A percentile compares a stretch with the other conserved stretches of the same genome.
Evolutionary conservation across 2,888 invertebrate genomes (phyloP).

Genomic region (Sphaerophoria rueppellii): DNA sequence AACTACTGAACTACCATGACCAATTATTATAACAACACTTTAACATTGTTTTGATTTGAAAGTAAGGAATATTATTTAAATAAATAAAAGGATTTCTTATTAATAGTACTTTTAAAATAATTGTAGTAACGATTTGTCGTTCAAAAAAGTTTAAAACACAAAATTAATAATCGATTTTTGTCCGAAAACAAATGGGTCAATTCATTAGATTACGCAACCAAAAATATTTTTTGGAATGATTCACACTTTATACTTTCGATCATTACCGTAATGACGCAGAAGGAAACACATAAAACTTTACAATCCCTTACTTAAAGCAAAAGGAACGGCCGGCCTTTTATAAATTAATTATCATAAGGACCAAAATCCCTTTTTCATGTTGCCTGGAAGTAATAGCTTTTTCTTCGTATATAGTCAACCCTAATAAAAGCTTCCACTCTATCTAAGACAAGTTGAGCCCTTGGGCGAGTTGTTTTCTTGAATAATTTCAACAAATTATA

Average conservation of each 20-base stretch:
- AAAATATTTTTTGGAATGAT: slow-evolving; percentile 37
- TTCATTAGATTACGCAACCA: slow-evolving; percentile 31
- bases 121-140: too few species aligned
- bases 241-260: slow-evolving; percentile 47
- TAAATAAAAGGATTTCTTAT: too few species aligned
- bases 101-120: too few species aligned
- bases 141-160: neutral
- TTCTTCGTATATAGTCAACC: slow-evolving; percentile 29
- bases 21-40: too few species aligned
- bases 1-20: too few species aligned
- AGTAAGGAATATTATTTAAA: too few species aligned
- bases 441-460: neutral
- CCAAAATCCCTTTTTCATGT: slow-evolving; percentile 36
- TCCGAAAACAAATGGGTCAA: slow-evolving; percentile 27
- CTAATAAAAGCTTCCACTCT: slow-evolving; percentile 20
- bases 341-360: slow-evolving; percentile 52
- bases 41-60: too few species aligned
- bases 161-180: slow-evolving; percentile 19
- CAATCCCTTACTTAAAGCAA: slow-evolving; percentile 17
- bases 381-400: slow-evolving; percentile 14
- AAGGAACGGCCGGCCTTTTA: slow-evolving; percentile 19
- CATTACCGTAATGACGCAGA: slow-evolving; percentile 48
- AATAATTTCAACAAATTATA: slow-evolving; percentile 8
- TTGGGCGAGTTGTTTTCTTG: slow-evolving; percentile 21
- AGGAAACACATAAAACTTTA: slow-evolving; percentile 42